Evolutionary conservation across 2,113 vertebrate genomes (phyloP).

Genomic region (Lamprologus sp.): DNA sequence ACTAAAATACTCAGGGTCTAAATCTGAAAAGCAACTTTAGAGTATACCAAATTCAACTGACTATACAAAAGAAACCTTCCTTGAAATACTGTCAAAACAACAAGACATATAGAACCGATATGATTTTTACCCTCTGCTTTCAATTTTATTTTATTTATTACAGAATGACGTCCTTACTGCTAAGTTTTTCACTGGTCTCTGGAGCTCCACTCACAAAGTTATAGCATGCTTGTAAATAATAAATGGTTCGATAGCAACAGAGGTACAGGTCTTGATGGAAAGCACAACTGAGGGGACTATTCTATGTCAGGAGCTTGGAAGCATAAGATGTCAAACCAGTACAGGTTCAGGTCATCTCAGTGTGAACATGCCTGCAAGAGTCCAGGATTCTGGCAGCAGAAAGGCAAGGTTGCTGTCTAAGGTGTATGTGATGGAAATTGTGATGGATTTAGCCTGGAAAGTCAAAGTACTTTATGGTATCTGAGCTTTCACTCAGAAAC

Average conservation of each 20-base stretch:
- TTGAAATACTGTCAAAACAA: not conserved
- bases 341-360: slow-evolving; percentile 22
- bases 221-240: slow-evolving; percentile 26
- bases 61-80: not conserved
- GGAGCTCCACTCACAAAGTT: not conserved
- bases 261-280: not conserved
- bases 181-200: not conserved
- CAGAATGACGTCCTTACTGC: not conserved
- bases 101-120: not conserved
- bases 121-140: not conserved
- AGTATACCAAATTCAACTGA: not conserved
- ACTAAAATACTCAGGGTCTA: not conserved
- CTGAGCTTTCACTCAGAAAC: not conserved
- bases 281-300: not conserved
- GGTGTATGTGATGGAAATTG: not conserved
- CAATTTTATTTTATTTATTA: not conserved
- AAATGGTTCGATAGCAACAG: slow-evolving; percentile 10
- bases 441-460: slow-evolving; percentile 29
- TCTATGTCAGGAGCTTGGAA: not conserved
- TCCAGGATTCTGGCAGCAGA: not conserved
- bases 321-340: slow-evolving; percentile 19
- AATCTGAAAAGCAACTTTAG: not conserved
- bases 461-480: not conserved
- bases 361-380: slow-evolving; percentile 12
- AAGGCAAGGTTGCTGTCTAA: not conserved